Base-by-base conservation (phyloP, 2,888 invertebrate species). In the Chalcosyrphus nemorum region DNA sequence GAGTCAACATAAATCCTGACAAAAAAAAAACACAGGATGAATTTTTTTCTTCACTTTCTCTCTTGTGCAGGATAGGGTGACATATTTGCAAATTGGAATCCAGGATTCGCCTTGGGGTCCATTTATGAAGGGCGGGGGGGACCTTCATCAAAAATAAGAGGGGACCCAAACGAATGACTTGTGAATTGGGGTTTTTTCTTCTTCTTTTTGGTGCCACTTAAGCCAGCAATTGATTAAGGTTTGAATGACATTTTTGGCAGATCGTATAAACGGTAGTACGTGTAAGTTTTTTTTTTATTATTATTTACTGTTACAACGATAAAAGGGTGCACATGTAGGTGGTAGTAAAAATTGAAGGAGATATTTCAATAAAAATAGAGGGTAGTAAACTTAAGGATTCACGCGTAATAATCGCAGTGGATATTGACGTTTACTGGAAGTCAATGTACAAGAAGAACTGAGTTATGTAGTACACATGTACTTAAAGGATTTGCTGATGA, bases 171-270 rank as follows among this genome's bases (percentile, higher is more conserved):
- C 13, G 13, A 38, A 38, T 38, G 13, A 38, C 13, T 38, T 38
- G 38, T 5, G 5, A 38, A 38, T n/a, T n/a, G n/a, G n/a, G n/a
- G 2, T 19, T 56, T n/a, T n/a, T 5, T 17, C 27, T 24, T 24
- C 21, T 59, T 19, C 41, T 57, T 59, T 11, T 15, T 57, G 11
- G n/a, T 13, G 11, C 21, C 41, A 54, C 24, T 41, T 4, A 38
- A 52, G 17, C 11, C n/a, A n/a, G 66, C 66, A 54, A 66, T 66
- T 66, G 41, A 66, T 66, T 54, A 17, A 29, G 27, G 24, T 65
- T 65, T 50, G 21, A 35, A 65, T 50, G 63, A 15, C 35, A 47
- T 21, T 63, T 66, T 52, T 17, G 38, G 24, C 27, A 27, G 27
- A 29, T 41, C 17, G 29, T 29, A 15, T 11, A 19, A 54, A 19